phyloP scores from a whole-genome alignment of 2,888 invertebrate species.

The Tetranychus piercei region DNA sequence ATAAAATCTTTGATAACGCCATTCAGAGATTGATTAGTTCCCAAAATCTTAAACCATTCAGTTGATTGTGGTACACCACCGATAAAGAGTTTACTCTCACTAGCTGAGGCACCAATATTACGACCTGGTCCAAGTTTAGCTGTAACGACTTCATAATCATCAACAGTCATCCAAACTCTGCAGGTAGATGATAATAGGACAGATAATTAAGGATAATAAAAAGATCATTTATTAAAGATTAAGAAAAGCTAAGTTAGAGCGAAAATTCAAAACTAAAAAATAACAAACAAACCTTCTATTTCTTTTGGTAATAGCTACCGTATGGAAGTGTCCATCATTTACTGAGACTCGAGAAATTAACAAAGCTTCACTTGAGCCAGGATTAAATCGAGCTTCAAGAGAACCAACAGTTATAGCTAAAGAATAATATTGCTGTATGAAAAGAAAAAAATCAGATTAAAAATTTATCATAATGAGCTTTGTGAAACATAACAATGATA shows the following conservation, averaged over 20 bases:
- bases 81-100: conserved; percentile 33
- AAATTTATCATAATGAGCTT: neutral
- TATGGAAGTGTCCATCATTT: conserved; percentile 56
- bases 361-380: conserved; percentile 41
- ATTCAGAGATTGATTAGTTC: neutral
- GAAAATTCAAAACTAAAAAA: neutral
- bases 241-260: neutral
- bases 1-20: conserved; percentile 5
- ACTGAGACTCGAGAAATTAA: conserved; percentile 41
- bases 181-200: neutral
- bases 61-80: conserved; percentile 40
- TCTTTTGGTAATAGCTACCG: conserved; percentile 46
- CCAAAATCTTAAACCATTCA: neutral
- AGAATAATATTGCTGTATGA: conserved; percentile 41
- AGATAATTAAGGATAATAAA: neutral
- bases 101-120: conserved; percentile 34
- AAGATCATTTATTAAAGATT: neutral
- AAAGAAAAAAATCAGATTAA: neutral
- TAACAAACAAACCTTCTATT: conserved; percentile 34
- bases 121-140: conserved; percentile 32
- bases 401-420: conserved; percentile 45
- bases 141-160: conserved; percentile 46
- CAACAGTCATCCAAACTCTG: conserved; percentile 30
- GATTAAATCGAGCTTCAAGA: conserved; percentile 47
- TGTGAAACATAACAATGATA: conserved; percentile 4